Evolutionary conservation across 2,797 vertebrate species (phyloP).

Genomic region (Syncerus caffer): DNA sequence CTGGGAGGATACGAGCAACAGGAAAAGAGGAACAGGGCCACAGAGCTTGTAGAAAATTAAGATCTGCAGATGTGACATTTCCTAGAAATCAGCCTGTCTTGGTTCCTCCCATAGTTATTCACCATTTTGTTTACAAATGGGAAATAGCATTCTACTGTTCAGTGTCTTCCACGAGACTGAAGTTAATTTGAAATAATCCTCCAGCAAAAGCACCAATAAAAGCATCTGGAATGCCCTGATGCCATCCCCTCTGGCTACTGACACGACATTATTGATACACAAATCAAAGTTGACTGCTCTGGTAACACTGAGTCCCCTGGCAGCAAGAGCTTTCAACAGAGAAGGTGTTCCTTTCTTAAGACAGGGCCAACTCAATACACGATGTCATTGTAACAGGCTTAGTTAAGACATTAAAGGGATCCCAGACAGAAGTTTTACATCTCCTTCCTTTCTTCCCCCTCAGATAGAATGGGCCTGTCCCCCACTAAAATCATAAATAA

Average conservation of each 20-base stretch:
- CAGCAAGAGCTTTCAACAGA: not conserved
- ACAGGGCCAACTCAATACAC: not conserved
- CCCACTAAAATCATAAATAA: not conserved
- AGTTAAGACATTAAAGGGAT: slow-evolving; percentile 4
- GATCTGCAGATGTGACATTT: slow-evolving; percentile 49
- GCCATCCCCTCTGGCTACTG: slow-evolving; percentile 71
- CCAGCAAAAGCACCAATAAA: slow-evolving; percentile 70
- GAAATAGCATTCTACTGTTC: slow-evolving; percentile 60
- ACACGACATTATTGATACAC: slow-evolving; percentile 44
- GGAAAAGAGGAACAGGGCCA: not conserved
- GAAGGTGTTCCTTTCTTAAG: slow-evolving; percentile 24
- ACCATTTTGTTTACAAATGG: slow-evolving; percentile 68
- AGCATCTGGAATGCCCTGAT: slow-evolving; percentile 52
- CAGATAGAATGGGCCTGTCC: not conserved
- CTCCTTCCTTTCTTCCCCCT: not conserved
- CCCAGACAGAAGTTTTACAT: not conserved
- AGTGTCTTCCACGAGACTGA: slow-evolving; percentile 61
- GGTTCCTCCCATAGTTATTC: slow-evolving; percentile 66
- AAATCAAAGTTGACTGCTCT: slow-evolving; percentile 60
- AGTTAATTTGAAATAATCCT: slow-evolving; percentile 74
- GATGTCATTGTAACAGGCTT: not conserved
- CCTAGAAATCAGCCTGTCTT: slow-evolving; percentile 25
- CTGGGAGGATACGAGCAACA: not conserved
- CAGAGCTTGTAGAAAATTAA: slow-evolving; percentile 48
- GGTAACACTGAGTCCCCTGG: not conserved